Conservation (phyloP, 1,140 invertebrate genomes). For the Paraescarpia echinospica region DNA sequence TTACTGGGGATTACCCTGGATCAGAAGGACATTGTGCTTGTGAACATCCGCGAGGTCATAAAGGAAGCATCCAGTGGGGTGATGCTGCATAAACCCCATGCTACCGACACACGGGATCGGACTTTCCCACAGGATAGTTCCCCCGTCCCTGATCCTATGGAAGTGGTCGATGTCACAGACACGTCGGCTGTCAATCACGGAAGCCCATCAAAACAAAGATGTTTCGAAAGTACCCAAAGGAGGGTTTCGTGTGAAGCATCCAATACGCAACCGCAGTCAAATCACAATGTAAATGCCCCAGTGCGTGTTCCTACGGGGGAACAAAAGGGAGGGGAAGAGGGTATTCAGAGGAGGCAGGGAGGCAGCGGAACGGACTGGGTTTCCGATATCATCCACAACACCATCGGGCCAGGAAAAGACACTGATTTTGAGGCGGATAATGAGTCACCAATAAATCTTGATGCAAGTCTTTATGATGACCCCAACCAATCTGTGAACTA, state of each 20-base stretch:
- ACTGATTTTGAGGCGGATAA: not conserved
- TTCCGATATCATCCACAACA: not conserved
- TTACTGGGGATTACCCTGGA: constrained; percentile 28
- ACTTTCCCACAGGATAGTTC: not conserved
- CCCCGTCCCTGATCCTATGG: not conserved
- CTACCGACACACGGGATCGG: not conserved
- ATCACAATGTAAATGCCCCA: not conserved
- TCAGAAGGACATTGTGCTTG: constrained; percentile 23
- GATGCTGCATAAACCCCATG: not conserved
- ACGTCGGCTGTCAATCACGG: not conserved
- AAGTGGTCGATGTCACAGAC: not conserved
- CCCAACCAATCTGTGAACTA: not conserved
- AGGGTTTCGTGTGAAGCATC: not conserved
- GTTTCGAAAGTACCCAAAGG: not conserved
- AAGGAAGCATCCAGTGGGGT: not conserved
- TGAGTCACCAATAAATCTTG: not conserved
- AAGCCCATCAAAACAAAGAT: not conserved
- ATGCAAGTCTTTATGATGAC: not conserved
- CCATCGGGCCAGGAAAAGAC: not conserved
- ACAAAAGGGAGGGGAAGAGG: not conserved
- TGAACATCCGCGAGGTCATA: constrained; percentile 25
- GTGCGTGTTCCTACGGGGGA: not conserved
- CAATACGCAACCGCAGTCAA: not conserved
- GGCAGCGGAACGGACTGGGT: not conserved
- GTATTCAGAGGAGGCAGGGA: not conserved